These are phyloP conservation scores for Solenodon paradoxus DNA, from an alignment of 2,113 vertebrate species.

Conservation along the genomic window DNA sequence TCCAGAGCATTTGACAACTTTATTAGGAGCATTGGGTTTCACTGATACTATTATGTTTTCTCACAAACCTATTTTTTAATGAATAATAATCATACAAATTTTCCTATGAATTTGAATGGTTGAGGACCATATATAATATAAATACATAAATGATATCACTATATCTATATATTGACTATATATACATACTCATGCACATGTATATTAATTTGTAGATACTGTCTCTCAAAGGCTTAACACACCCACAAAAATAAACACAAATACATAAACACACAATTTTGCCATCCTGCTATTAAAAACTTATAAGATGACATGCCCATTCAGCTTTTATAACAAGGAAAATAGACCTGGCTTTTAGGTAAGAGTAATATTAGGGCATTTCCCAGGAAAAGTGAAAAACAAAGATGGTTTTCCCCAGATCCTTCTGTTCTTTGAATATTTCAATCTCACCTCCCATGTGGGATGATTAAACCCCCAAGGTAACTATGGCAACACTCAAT, in stretches of 20 bases:
- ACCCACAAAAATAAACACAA: not conserved
- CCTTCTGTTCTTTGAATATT: slow-evolving; percentile 30
- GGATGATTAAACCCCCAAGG: slow-evolving; percentile 26
- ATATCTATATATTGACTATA: too few species aligned
- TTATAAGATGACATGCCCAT: not conserved
- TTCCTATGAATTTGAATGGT: not conserved
- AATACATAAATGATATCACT: too few species aligned
- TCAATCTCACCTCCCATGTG: slow-evolving; percentile 17
- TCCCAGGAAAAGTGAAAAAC: not conserved
- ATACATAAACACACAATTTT: not conserved
- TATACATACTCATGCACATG: too few species aligned
- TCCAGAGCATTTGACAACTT: not conserved
- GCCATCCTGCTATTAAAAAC: not conserved
- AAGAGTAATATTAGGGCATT: not conserved
- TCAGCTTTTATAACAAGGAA: not conserved
- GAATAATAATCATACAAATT: not conserved
- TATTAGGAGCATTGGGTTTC: not conserved
- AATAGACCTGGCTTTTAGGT: not conserved
- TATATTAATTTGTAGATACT: not conserved
- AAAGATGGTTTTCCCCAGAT: not conserved
- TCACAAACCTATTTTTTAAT: slow-evolving; percentile 8
- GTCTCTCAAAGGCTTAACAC: not conserved
- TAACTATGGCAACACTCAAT: slow-evolving; percentile 54
- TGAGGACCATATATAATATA: too few species aligned
- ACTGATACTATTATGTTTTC: not conserved